These are phyloP conservation scores for Drosophila carrolli DNA, from an alignment of 1,140 invertebrate genomes.

Conservation along the genomic window DNA sequence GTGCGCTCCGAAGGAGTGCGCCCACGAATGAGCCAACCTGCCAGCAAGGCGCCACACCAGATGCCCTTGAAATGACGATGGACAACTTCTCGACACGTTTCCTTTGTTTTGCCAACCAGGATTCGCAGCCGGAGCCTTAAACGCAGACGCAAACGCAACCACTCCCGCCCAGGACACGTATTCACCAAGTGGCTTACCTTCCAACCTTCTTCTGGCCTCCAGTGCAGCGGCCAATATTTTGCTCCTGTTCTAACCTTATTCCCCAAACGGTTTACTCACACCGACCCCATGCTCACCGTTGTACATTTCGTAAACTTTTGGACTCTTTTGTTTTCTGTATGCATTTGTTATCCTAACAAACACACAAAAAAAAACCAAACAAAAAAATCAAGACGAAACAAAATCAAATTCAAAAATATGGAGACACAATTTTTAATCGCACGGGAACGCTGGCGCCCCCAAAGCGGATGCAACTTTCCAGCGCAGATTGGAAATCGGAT, in stretches of 20 bases:
- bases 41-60: neutral
- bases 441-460: slow-evolving; percentile 16
- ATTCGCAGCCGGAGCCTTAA: slow-evolving; percentile 9
- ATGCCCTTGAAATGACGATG: slow-evolving; percentile 16
- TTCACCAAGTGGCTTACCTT: slow-evolving; percentile 32
- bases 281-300: slow-evolving; percentile 30
- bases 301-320: slow-evolving; percentile 29
- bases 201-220: slow-evolving; percentile 25
- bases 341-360: slow-evolving; percentile 36
- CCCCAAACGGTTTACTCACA: slow-evolving; percentile 19
- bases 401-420: slow-evolving; percentile 13
- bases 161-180: slow-evolving; percentile 10
- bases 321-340: slow-evolving; percentile 35
- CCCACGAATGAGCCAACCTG: slow-evolving; percentile 4
- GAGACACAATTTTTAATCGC: slow-evolving; percentile 16
- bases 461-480: slow-evolving; percentile 20
- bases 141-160: neutral
- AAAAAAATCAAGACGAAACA: neutral
- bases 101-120: slow-evolving; percentile 1
- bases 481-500: slow-evolving; percentile 9
- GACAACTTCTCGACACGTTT: slow-evolving; percentile 11
- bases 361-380: neutral
- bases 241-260: slow-evolving; percentile 24
- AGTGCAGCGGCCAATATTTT: slow-evolving; percentile 11
- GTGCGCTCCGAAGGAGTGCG: slow-evolving; percentile 13